A percentile compares a stretch with the other conserved stretches of the same genome.
Evolutionary conservation across 2,888 invertebrate genomes (phyloP).

Genomic region (Agrotis segetum): DNA sequence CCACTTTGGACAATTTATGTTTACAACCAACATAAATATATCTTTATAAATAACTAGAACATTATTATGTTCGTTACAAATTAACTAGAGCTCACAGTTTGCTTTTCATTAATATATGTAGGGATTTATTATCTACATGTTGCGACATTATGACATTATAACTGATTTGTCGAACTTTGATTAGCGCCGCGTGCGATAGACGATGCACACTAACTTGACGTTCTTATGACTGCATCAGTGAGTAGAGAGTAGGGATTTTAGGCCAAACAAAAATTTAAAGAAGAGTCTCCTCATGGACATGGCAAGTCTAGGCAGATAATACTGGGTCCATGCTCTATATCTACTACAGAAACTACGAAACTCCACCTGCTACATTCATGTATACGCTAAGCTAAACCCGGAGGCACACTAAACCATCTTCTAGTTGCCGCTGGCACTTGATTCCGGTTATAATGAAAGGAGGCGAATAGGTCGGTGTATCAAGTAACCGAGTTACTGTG

Average conservation of each 20-base stretch:
- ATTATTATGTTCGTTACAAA: conserved; percentile 14
- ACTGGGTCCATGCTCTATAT: too few species aligned
- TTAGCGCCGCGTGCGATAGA: too few species aligned
- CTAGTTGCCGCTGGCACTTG: conserved; percentile 7
- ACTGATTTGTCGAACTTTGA: too few species aligned
- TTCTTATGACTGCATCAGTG: too few species aligned
- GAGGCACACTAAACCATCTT: conserved; percentile 22
- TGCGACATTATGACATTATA: too few species aligned
- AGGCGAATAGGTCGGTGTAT: conserved; percentile 25
- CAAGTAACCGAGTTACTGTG: conserved; percentile 30
- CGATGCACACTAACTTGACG: too few species aligned
- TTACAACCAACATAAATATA: conserved; percentile 28
- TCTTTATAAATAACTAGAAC: conserved; percentile 9
- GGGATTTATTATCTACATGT: conserved; percentile 15
- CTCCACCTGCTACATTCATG: background rate
- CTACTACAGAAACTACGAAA: too few species aligned
- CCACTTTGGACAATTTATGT: conserved; percentile 10
- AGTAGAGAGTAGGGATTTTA: too few species aligned
- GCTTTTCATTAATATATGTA: background rate
- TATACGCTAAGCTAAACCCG: background rate
- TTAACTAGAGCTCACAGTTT: conserved; percentile 8
- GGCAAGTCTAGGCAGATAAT: too few species aligned
- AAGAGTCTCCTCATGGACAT: too few species aligned
- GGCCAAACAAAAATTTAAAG: too few species aligned
- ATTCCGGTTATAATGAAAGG: conserved; percentile 27